Conservation (phyloP, 1,140 invertebrate species). For the Drosophila neocordata region DNA sequence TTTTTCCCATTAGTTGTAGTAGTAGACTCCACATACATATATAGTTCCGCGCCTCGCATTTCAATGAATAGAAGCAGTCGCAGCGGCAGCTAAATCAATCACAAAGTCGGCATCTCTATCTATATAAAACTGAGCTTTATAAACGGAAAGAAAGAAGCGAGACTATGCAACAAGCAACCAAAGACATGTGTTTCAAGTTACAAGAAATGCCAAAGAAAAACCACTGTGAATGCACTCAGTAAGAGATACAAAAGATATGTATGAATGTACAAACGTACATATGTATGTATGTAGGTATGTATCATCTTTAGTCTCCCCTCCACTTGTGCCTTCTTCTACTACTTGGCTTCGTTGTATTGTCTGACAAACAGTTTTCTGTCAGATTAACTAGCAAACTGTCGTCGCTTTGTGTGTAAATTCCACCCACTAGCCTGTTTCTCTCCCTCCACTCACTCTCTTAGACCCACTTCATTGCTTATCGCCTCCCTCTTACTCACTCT, state of each 20-base stretch:
- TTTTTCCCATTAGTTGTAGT: no score
- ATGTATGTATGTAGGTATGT: not conserved
- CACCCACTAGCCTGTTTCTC: conserved; percentile 7
- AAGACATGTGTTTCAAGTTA: conserved; percentile 47
- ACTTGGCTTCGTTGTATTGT: conserved; percentile 36
- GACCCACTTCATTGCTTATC: not conserved
- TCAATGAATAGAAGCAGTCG: conserved; percentile 46
- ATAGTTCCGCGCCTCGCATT: conserved; percentile 50
- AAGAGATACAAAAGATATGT: conserved; percentile 39
- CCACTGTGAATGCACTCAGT: conserved; percentile 52
- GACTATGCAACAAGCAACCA: not conserved
- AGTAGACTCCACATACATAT: conserved; percentile 17
- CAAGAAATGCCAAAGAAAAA: conserved; percentile 39
- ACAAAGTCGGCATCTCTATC: conserved; percentile 59
- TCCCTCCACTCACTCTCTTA: conserved; percentile 1
- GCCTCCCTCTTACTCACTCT: conserved; percentile 9
- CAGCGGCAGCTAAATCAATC: conserved; percentile 52
- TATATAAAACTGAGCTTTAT: conserved; percentile 12
- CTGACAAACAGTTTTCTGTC: conserved; percentile 70
- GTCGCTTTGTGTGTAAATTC: conserved; percentile 24
- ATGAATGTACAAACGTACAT: conserved; percentile 58
- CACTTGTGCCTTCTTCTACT: not conserved
- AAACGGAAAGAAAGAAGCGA: not conserved
- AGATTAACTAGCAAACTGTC: conserved; percentile 71
- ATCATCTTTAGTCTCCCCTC: not conserved